Conservation (phyloP, 2,888 invertebrate genomes). For the Morpho achilles region DNA sequence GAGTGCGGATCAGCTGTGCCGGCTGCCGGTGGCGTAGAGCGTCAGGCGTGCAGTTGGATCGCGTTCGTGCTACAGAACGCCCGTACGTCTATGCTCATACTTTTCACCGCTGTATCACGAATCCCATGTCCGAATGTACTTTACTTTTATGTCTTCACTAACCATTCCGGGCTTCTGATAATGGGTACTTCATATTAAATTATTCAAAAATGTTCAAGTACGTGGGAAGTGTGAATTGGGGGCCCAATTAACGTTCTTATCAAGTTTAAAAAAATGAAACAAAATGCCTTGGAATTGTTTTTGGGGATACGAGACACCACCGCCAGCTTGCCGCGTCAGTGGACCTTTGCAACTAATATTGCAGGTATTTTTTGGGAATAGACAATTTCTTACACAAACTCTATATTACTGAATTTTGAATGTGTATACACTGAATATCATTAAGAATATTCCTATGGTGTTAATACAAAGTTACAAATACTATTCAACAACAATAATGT, state of each 20-base stretch:
- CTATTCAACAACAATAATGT: too few species aligned
- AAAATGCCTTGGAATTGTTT: constrained; percentile 74
- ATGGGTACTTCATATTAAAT: neutral
- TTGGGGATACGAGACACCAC: constrained; percentile 69
- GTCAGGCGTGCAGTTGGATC: constrained; percentile 41
- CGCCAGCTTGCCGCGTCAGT: constrained; percentile 65
- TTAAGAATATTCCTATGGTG: too few species aligned
- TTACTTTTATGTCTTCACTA: neutral
- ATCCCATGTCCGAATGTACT: neutral
- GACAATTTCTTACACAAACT: neutral
- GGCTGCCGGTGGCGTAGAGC: constrained; percentile 21
- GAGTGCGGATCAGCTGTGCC: constrained; percentile 43
- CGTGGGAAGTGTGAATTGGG: constrained; percentile 8
- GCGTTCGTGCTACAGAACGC: constrained; percentile 45
- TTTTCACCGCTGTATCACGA: constrained; percentile 4
- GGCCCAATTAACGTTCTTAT: constrained; percentile 10
- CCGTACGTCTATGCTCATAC: constrained; percentile 27
- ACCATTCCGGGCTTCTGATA: neutral
- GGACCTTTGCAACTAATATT: constrained; percentile 58
- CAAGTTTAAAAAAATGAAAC: constrained; percentile 36
- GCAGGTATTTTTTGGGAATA: constrained; percentile 44
- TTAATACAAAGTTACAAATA: too few species aligned
- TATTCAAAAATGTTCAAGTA: neutral
- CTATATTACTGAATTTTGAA: neutral
- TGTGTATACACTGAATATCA: too few species aligned